Percentiles rank a stretch among this genome's conserved stretches.
These are phyloP conservation scores for Hippasteria phrygiana DNA, from an alignment of 53 echinoderm and acorn worm genomes.

Conservation along the genomic window DNA sequence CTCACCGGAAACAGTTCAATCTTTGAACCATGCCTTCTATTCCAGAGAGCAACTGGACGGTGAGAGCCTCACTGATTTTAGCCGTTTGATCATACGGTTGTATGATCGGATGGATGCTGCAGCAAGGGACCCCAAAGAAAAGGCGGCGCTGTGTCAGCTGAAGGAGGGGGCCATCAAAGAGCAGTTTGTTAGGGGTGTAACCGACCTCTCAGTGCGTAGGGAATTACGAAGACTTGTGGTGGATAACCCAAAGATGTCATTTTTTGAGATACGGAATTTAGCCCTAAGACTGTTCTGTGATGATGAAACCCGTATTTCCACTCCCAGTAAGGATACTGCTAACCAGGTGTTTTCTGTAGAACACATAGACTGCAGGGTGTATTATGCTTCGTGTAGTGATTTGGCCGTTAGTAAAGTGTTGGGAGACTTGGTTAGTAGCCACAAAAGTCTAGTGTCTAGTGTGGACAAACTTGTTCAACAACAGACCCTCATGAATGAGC, in stretches of 20 bases:
- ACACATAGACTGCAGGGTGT: background rate
- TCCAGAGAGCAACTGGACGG: constrained; percentile 37
- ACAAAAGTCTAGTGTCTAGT: background rate
- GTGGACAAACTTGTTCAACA: constrained; percentile 17
- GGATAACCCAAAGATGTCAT: background rate
- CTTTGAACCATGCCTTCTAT: constrained; percentile 32
- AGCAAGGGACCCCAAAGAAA: background rate
- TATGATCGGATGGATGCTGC: constrained; percentile 30
- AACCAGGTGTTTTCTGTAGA: background rate
- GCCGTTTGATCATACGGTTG: constrained; percentile 34
- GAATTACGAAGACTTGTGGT: background rate
- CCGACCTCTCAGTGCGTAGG: background rate
- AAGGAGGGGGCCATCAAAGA: background rate
- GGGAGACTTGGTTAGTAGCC: background rate
- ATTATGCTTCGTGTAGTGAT: background rate
- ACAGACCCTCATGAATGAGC: constrained; percentile 19
- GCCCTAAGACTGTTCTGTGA: background rate
- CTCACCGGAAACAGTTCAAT: constrained; percentile 36
- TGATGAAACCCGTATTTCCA: background rate
- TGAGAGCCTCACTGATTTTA: constrained; percentile 21
- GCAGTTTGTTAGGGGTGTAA: background rate
- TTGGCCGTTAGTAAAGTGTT: background rate
- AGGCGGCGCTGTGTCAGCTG: background rate
- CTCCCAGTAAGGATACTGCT: background rate
- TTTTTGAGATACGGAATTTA: background rate